A percentile compares a stretch with the other conserved stretches of the same genome.
Evolutionary conservation across 2,113 vertebrate genomes (phyloP).

Genomic region (Mastomys natalensis): DNA sequence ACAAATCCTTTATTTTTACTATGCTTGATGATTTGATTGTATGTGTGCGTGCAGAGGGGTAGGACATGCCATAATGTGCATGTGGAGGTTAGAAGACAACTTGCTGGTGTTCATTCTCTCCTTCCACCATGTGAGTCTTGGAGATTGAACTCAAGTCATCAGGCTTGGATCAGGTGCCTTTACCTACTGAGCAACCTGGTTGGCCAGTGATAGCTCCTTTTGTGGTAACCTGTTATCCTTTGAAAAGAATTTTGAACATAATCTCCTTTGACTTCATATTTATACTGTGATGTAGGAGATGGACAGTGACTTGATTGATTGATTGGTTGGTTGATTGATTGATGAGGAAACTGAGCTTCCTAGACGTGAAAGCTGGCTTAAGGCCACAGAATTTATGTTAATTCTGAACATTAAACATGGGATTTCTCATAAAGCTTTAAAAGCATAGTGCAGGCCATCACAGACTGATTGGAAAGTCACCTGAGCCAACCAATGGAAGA

Average conservation of each 20-base stretch:
- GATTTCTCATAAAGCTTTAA: constrained; percentile 17
- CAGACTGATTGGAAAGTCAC: background rate
- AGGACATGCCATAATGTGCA: background rate
- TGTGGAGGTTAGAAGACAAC: background rate
- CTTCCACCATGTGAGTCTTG: background rate
- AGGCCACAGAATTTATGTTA: background rate
- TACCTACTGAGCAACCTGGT: too few relatives aligned
- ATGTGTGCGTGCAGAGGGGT: too few relatives aligned
- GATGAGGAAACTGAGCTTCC: background rate
- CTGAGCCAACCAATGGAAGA: constrained; percentile 7
- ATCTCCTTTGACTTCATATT: background rate
- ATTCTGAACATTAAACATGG: background rate
- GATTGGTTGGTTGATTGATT: background rate
- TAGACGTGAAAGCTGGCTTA: background rate
- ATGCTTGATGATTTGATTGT: background rate
- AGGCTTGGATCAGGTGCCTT: background rate
- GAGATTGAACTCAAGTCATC: background rate
- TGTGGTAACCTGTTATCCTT: background rate
- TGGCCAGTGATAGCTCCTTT: background rate
- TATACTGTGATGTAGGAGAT: background rate
- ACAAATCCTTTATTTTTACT: background rate
- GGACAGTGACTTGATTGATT: background rate
- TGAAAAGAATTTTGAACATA: background rate
- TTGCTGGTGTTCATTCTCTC: background rate
- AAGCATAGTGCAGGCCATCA: background rate